Base-by-base conservation (phyloP, 2,797 vertebrate genomes). In the Alauda arvensis region DNA sequence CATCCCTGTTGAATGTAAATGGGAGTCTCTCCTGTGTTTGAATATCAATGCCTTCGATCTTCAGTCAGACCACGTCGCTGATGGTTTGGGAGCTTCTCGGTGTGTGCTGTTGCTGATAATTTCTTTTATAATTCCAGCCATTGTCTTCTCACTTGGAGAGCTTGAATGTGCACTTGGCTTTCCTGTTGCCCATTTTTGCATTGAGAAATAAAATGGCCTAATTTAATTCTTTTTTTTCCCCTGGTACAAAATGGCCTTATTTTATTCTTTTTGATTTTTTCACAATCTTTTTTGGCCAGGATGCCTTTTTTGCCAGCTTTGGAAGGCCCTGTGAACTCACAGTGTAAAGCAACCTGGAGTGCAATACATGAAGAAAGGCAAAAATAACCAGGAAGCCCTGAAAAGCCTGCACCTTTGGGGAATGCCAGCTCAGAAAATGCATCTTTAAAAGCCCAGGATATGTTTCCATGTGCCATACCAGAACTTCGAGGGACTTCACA, bases 1-100 rank as follows among this genome's bases (percentile, higher is more conserved):
- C 89, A 86, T 85, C 83, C 62, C 49, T 34, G 23, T 55, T 85
- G 91, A 89, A 92, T 90, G 84, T 87, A 91, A 95, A 91, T 33
- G 26, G 76, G 26, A 88, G 46, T 72, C 45, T 88, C 72, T 92
- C 48, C 49, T 42, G 67, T 79, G 77, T 85, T 92, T 89, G 81
- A 94, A 77, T 92, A 92, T 77, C 78, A 79, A 7, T 40, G 81
- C 6, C 21, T 89, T 83, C 92, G 83, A 92, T 95, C 89, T 70
- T 23, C 28, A 87, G 72, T 94, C 85, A 80, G 86, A 69, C 65
- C 90, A 86, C 21, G 20, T 66, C 85, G 72, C 46, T 18, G 49
- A 71, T 85, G 66, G 74, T 84, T 87, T 91, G 71, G 71, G 87
- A 95, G 67, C 65, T 84, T 61, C 52, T 88, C 26, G 37, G 43